These are phyloP conservation scores for Spermophilus dauricus DNA, from an alignment of 2,113 vertebrate species.

Conservation along the genomic window DNA sequence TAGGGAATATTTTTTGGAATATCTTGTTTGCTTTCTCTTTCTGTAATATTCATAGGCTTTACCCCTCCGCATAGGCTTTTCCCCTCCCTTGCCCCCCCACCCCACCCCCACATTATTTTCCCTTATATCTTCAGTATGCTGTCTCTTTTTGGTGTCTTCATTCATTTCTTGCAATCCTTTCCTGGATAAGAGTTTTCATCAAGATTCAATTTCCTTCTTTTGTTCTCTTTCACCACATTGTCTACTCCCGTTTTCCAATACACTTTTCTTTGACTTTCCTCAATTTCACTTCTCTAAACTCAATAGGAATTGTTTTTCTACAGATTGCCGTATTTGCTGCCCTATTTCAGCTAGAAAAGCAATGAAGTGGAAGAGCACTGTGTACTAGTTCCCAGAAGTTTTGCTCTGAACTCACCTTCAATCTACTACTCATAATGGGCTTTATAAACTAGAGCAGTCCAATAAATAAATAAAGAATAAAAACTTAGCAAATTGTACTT, in stretches of 20 bases:
- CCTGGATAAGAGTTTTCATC: background rate
- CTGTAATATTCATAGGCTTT: background rate
- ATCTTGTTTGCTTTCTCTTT: background rate
- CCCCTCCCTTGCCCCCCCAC: too few relatives aligned
- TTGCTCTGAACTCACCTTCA: conserved; percentile 82
- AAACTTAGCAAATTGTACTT: conserved; percentile 58
- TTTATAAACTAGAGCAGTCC: conserved; percentile 78
- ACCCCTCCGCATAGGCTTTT: background rate
- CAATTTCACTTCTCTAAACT: conserved; percentile 11
- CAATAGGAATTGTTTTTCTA: conserved; percentile 33
- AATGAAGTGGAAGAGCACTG: conserved; percentile 53
- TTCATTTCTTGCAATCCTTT: background rate
- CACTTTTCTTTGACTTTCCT: conserved; percentile 6
- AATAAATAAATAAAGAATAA: conserved; percentile 82
- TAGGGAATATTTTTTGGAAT: conserved; percentile 47
- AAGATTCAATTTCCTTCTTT: background rate
- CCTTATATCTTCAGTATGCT: background rate
- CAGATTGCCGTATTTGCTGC: conserved; percentile 46
- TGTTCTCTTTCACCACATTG: background rate
- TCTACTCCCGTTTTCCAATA: background rate
- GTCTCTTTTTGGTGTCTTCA: background rate
- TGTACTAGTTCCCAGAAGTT: conserved; percentile 65
- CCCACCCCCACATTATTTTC: background rate
- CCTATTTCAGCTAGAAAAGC: conserved; percentile 36
- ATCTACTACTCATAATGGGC: conserved; percentile 46